Evolutionary conservation across 1,140 invertebrate species (phyloP).

Genomic region (Zaprionus inermis): DNA sequence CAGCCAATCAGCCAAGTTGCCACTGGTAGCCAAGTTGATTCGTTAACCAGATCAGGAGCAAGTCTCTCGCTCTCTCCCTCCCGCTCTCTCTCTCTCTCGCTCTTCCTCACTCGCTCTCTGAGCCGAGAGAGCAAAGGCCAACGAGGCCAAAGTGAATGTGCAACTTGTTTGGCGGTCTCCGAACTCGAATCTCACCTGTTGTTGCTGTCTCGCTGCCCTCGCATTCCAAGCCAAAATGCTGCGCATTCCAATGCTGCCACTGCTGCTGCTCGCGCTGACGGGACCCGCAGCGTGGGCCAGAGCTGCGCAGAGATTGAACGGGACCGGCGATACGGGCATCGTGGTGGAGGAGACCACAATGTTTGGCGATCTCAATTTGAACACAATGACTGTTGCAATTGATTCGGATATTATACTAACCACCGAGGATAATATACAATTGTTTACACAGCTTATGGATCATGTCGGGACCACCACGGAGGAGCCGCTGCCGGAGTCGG

Average conservation of each 20-base stretch:
- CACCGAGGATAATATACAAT: conserved; percentile 35
- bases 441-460: conserved; percentile 35
- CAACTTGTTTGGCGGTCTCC: conserved; percentile 53
- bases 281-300: not conserved
- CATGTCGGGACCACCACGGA: conserved; percentile 34
- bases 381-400: conserved; percentile 47
- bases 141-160: conserved; percentile 69
- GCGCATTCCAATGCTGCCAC: conserved; percentile 49
- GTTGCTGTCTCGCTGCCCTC: conserved; percentile 25
- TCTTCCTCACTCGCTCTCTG: not conserved
- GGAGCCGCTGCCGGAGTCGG: conserved; percentile 58
- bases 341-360: conserved; percentile 20
- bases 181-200: conserved; percentile 14
- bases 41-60: conserved; percentile 59
- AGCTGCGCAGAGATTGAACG: no score
- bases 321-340: not conserved
- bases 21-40: conserved; percentile 27
- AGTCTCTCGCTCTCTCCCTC: conserved; percentile 31
- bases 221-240: conserved; percentile 56
- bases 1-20: conserved; percentile 47
- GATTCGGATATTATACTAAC: conserved; percentile 54
- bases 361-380: not conserved
- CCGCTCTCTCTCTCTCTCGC: not conserved
- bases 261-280: conserved; percentile 16
- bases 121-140: conserved; percentile 26